These are phyloP conservation scores for Anguilla anguilla DNA, from an alignment of 2,797 vertebrate species.

Conservation along the genomic window DNA sequence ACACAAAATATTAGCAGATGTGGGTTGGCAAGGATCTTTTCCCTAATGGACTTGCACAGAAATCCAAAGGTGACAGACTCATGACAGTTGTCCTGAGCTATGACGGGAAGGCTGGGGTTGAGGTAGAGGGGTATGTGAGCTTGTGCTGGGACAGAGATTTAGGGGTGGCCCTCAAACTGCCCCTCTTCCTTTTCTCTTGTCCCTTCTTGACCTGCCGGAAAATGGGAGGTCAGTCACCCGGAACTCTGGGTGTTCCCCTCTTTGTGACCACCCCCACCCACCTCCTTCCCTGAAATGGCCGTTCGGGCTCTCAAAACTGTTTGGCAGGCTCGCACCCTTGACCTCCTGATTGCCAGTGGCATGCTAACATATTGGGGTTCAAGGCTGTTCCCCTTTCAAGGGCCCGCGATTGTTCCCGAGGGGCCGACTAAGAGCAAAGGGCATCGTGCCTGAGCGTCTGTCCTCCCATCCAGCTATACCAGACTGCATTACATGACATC, in stretches of 20 bases:
- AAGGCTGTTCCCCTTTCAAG: neutral
- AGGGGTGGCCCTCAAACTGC: neutral
- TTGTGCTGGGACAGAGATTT: constrained; percentile 5
- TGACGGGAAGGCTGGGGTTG: too few relatives aligned
- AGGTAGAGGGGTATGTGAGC: neutral
- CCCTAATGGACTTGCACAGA: neutral
- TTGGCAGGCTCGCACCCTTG: neutral
- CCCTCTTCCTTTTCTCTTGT: constrained; percentile 18
- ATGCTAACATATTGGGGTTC: constrained; percentile 14
- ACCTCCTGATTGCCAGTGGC: neutral
- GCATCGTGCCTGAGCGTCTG: neutral
- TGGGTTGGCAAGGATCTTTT: neutral
- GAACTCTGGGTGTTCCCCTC: neutral
- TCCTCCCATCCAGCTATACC: neutral
- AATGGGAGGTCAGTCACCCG: constrained; percentile 24
- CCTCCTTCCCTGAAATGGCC: neutral
- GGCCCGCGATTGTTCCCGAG: neutral
- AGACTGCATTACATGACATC: neutral
- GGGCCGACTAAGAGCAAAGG: neutral
- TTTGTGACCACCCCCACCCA: neutral
- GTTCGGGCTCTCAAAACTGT: neutral
- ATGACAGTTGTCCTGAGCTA: neutral
- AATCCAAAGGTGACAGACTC: neutral
- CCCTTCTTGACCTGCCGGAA: constrained; percentile 19
- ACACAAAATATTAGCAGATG: neutral